These are phyloP conservation scores for Gallinago solitaria DNA, from an alignment of 2,797 vertebrate genomes.

Conservation along the genomic window DNA sequence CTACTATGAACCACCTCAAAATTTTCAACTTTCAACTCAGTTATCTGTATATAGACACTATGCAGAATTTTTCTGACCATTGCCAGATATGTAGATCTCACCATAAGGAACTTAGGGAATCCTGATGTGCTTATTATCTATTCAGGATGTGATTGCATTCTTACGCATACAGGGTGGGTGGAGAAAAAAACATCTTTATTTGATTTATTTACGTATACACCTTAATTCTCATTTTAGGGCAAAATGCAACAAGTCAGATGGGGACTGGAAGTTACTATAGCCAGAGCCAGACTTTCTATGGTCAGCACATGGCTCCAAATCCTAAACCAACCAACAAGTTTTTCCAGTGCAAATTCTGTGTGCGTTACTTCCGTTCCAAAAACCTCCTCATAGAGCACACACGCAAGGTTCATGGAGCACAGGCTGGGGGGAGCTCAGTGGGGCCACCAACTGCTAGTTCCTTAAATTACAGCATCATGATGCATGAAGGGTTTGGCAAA, in stretches of 20 bases:
- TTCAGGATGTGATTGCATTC: neutral
- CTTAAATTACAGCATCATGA: slow-evolving; percentile 86
- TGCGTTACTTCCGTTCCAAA: slow-evolving; percentile 98
- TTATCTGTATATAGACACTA: neutral
- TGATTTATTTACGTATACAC: slow-evolving; percentile 44
- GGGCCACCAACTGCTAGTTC: slow-evolving; percentile 79
- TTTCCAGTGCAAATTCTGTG: slow-evolving; percentile 98
- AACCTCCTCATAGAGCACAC: slow-evolving; percentile 95
- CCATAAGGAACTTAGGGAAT: neutral
- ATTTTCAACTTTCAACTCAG: neutral
- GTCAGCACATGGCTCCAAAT: slow-evolving; percentile 74
- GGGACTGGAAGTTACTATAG: slow-evolving; percentile 81
- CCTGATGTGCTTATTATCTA: neutral
- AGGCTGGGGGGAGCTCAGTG: slow-evolving; percentile 76
- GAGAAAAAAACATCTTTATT: neutral
- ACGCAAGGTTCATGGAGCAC: slow-evolving; percentile 91
- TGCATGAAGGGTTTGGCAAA: slow-evolving; percentile 91
- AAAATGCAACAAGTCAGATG: slow-evolving; percentile 82
- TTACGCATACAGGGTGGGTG: neutral
- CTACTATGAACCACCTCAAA: neutral
- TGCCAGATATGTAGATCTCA: neutral
- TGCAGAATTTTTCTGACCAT: neutral
- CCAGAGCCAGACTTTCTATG: slow-evolving; percentile 82
- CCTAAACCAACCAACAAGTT: slow-evolving; percentile 89
- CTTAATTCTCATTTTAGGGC: slow-evolving; percentile 82